These are phyloP conservation scores for Echinometra lucunter DNA, from an alignment of 53 echinoderm and acorn worm genomes.

Conservation along the genomic window DNA sequence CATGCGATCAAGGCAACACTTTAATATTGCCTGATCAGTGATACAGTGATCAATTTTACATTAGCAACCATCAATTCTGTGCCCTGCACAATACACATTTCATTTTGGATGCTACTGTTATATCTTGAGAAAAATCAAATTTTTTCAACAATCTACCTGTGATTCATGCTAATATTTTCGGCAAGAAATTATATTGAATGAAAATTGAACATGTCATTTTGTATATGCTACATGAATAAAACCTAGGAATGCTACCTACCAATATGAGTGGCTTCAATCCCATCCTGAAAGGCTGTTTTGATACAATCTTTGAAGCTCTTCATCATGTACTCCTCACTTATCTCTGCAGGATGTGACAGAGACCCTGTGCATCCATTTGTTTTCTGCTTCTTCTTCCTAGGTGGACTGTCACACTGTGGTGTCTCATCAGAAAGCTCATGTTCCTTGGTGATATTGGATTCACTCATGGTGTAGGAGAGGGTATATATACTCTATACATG, in stretches of 20 bases:
- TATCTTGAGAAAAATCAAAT: too few relatives aligned
- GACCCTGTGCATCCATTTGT: neutral
- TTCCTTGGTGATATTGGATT: neutral
- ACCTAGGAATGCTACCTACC: neutral
- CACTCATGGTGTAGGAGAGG: neutral
- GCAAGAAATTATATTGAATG: too few relatives aligned
- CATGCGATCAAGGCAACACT: too few relatives aligned
- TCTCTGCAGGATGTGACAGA: slow-evolving; percentile 18
- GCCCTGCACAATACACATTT: too few relatives aligned
- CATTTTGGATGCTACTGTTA: too few relatives aligned
- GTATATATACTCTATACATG: neutral
- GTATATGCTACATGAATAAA: too few relatives aligned
- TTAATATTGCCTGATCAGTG: too few relatives aligned
- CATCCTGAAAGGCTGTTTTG: slow-evolving; percentile 4
- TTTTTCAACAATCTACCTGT: too few relatives aligned
- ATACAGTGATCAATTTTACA: too few relatives aligned
- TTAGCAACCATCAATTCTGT: too few relatives aligned
- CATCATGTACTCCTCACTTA: slow-evolving; percentile 34
- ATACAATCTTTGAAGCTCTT: slow-evolving; percentile 54
- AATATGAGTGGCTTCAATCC: slow-evolving; percentile 41
- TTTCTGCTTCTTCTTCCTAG: slow-evolving; percentile 44
- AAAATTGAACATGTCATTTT: too few relatives aligned
- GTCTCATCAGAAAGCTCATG: neutral
- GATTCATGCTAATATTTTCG: too few relatives aligned
- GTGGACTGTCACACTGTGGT: neutral